These are phyloP conservation scores for Cydia strobilella DNA, from an alignment of 1,140 invertebrate genomes.

Conservation along the genomic window DNA sequence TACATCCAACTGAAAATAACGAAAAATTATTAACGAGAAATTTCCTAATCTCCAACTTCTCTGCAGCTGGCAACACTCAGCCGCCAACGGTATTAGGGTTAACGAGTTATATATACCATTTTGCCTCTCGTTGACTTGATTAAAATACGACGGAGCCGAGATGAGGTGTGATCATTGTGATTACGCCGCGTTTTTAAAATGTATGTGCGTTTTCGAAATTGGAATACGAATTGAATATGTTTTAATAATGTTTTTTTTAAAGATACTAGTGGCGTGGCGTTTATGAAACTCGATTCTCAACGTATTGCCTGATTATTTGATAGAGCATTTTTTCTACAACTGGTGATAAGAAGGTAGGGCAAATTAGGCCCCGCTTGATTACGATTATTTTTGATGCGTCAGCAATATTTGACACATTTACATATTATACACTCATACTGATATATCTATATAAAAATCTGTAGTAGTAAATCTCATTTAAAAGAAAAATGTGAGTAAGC, in stretches of 20 bases:
- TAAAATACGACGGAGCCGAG: constrained; percentile 45
- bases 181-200: constrained; percentile 20
- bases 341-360: too few species aligned
- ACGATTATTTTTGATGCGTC: too few species aligned
- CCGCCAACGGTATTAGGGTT: constrained; percentile 35
- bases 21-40: background rate
- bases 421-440: too few species aligned
- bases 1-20: background rate
- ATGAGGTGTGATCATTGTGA: constrained; percentile 35
- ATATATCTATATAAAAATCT: too few species aligned
- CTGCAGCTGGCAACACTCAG: constrained; percentile 4
- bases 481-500: too few species aligned
- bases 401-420: too few species aligned
- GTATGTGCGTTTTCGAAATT: constrained; percentile 7
- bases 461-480: too few species aligned
- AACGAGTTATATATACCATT: constrained; percentile 45
- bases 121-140: constrained; percentile 42
- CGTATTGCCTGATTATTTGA: background rate
- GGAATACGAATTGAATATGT: constrained; percentile 16
- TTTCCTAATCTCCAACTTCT: background rate
- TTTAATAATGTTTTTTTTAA: constrained; percentile 13
- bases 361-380: too few species aligned
- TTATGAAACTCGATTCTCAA: background rate
- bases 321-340: background rate
- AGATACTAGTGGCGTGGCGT: background rate